Conservation (phyloP, 2,113 vertebrate species). For the Rostratula benghalensis region DNA sequence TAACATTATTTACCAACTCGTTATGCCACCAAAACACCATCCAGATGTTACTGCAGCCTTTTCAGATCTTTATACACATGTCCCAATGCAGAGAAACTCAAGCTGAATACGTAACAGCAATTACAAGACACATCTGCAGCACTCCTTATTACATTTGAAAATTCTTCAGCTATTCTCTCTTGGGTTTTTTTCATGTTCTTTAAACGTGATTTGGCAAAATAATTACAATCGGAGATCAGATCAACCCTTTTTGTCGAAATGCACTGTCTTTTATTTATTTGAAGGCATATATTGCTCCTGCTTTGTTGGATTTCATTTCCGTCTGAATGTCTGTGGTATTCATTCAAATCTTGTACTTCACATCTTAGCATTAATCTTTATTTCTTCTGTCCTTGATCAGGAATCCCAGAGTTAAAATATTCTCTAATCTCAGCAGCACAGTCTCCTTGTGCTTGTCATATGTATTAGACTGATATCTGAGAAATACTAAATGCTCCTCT, state of each 20-base stretch:
- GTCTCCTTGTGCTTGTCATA: background rate
- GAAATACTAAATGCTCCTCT: background rate
- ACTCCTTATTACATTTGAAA: background rate
- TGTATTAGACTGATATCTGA: background rate
- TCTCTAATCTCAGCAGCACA: background rate
- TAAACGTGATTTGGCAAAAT: constrained; percentile 20
- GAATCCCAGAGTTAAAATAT: background rate
- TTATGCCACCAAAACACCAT: constrained; percentile 13
- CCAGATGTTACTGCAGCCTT: constrained; percentile 19
- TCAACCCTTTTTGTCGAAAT: background rate
- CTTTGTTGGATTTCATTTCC: background rate
- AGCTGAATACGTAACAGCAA: constrained; percentile 8
- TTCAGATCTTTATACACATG: background rate
- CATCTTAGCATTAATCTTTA: background rate
- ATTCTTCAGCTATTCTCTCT: background rate
- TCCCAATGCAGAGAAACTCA: background rate
- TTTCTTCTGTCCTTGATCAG: background rate
- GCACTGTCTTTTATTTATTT: background rate
- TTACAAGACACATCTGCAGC: constrained; percentile 22
- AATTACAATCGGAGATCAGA: background rate
- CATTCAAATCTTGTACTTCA: background rate
- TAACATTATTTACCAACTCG: constrained; percentile 6
- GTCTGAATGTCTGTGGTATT: background rate
- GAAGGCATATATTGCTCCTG: background rate
- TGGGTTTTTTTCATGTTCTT: background rate